Percentiles rank a stretch among this genome's conserved stretches.
Conservation (phyloP, 1,140 invertebrate species). For the Melanaphis sacchari region DNA sequence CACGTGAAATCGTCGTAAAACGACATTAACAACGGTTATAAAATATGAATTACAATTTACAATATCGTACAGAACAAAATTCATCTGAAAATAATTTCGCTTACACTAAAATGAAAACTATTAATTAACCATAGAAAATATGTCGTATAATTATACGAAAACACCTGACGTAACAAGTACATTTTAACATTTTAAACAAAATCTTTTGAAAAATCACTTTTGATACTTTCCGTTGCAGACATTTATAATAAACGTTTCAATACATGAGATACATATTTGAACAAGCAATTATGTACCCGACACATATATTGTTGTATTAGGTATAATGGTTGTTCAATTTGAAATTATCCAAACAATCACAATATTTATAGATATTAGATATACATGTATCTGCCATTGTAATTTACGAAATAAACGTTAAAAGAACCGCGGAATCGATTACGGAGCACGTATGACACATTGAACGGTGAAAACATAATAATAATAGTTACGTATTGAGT, state of each 20-base stretch:
- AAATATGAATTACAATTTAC: not conserved
- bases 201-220: not conserved
- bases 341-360: not conserved
- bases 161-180: not conserved
- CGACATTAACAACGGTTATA: not conserved
- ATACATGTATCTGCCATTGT: not conserved
- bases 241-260: not conserved
- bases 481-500: not conserved
- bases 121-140: not conserved
- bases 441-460: not conserved
- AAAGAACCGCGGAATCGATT: constrained; percentile 35
- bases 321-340: not conserved
- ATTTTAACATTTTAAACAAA: not conserved
- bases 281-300: not conserved
- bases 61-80: not conserved
- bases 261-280: not conserved
- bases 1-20: not conserved
- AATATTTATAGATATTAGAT: not conserved
- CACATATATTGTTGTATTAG: not conserved
- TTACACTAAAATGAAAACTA: too few relatives aligned
- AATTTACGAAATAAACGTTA: constrained; percentile 30
- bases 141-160: not conserved
- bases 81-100: not conserved
- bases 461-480: constrained; percentile 38
- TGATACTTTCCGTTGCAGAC: not conserved